Percentiles rank a stretch among this genome's conserved stretches.
These are phyloP conservation scores for Drosophila imparisetae DNA, from an alignment of 2,888 invertebrate species.

Conservation along the genomic window DNA sequence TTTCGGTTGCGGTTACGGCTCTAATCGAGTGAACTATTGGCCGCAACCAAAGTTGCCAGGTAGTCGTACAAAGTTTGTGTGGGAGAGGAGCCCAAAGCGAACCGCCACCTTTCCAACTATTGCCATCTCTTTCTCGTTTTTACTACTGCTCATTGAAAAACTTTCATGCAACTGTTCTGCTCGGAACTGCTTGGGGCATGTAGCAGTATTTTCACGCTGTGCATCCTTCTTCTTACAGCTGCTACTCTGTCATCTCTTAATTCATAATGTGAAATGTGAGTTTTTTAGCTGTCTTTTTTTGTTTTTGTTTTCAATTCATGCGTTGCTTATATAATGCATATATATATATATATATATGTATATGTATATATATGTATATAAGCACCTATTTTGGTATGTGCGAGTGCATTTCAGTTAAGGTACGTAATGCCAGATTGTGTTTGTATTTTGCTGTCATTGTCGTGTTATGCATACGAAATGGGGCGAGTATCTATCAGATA, in stretches of 20 bases:
- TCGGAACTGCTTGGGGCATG: neutral
- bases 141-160: neutral
- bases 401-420: slow-evolving; percentile 33
- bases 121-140: neutral
- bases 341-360: neutral
- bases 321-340: neutral
- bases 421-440: slow-evolving; percentile 30
- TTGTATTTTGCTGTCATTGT: slow-evolving; percentile 5
- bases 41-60: slow-evolving; percentile 21
- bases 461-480: slow-evolving; percentile 71
- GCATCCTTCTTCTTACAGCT: neutral
- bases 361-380: neutral
- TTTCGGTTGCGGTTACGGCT: slow-evolving; percentile 22
- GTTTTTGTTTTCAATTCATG: neutral
- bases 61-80: slow-evolving; percentile 3
- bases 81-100: neutral
- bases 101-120: neutral
- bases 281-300: neutral
- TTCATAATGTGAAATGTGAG: neutral
- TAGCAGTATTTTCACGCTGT: neutral
- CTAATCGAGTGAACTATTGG: neutral
- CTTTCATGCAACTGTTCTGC: neutral
- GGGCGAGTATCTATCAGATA: slow-evolving; percentile 54
- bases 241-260: too few relatives aligned
- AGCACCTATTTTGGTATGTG: slow-evolving; percentile 26